Evolutionary conservation across 2,888 invertebrate species (phyloP), one percentile per base, ranked within the genome.

Genomic region (Sylvicola cinctus): DNA sequence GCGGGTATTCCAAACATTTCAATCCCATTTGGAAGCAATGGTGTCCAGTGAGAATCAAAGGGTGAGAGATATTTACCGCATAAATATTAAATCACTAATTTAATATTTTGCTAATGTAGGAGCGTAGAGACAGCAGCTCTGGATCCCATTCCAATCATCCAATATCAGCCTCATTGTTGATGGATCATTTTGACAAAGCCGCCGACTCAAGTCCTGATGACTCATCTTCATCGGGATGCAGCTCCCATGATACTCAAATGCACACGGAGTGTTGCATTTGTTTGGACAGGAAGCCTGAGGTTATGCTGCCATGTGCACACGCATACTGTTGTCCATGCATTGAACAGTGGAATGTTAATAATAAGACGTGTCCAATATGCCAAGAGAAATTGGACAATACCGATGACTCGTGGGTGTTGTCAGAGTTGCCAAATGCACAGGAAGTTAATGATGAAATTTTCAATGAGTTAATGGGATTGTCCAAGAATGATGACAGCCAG

Each of bases 331-430:
- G 66, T 38, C 63, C 64, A 33, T 78, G 78, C 49, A 74, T 77
- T 42, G 71, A 75, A 46, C 69, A 72, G 54, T 78, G 78, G 78
- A 72, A 52, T 28, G 28, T 28, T 5, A 60, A 62, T 40, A 66
- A 73, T 46, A 68, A 70, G 47, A 74, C 71, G 1, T 77, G 76
- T 48, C 76, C 77, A 1, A 66, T 75, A 38, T 77, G 76, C 46
- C 62, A 73, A 33, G 70, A 68, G 43, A 61, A 60, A 37, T 49
- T 75, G 31, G 61, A 65, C 30, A 70, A 66, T 41, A 65, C 68
- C 0, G 70, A 71, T 42, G 74, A 76, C 38, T 63, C 68, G 0
- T 73, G 72, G 71, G 65, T 70, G 2, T 54, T 71, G 39, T 67
- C 70, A 1, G 70, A 72, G 46, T 60, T 63, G 14, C 72, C 73